These are phyloP conservation scores for Sula dactylatra DNA, from an alignment of 2,113 vertebrate species.

Conservation along the genomic window DNA sequence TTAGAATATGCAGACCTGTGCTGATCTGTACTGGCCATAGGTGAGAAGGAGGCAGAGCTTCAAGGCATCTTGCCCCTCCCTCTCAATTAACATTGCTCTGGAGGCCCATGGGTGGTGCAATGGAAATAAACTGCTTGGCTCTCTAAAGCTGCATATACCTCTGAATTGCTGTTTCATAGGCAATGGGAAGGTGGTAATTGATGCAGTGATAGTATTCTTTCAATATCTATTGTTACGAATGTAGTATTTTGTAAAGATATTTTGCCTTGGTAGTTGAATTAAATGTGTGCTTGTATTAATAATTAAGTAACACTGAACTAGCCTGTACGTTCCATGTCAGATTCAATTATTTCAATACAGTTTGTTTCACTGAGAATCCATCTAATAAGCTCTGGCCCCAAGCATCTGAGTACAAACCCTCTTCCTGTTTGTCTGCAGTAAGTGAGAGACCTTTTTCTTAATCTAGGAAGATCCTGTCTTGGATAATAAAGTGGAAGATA, in stretches of 20 bases:
- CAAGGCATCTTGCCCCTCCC: background rate
- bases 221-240: background rate
- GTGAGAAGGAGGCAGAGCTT: background rate
- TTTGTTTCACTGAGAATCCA: background rate
- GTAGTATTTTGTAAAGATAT: background rate
- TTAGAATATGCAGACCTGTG: background rate
- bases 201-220: background rate
- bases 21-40: background rate
- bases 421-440: background rate
- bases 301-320: background rate
- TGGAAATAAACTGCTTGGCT: background rate
- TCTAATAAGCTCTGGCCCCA: background rate
- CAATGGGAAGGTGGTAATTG: background rate
- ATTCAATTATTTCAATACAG: background rate
- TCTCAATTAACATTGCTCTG: background rate
- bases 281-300: background rate
- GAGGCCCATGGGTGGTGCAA: background rate
- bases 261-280: background rate
- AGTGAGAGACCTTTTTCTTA: background rate
- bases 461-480: conserved; percentile 58
- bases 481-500: conserved; percentile 19
- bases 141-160: background rate
- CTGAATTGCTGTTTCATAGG: background rate
- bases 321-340: fast-evolving
- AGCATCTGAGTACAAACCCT: background rate